Evolutionary conservation across 1,140 invertebrate genomes (phyloP), one percentile per base, ranked within the genome.

Genomic region (Megalopta genalis): DNA sequence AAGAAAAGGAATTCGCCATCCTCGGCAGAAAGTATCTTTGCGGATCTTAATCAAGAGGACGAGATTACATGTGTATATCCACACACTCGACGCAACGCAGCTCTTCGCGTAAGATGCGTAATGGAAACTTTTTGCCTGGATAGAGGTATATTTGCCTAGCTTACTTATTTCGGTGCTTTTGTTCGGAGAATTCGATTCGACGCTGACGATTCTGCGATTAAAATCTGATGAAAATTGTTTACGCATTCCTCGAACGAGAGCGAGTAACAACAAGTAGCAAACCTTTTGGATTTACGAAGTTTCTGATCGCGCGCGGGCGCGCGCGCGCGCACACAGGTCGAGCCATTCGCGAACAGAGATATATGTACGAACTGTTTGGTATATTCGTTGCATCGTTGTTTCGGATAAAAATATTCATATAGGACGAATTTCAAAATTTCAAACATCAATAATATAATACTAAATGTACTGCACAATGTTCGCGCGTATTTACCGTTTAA

Each of bases 41-140:
- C 16, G 67, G 57, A 72, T 73, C 27, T 69, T 82, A 74, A 85
- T 81, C 46, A 64, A 59, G 23, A 54, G n/a, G 8, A 67, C 4
- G 42, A 77, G 72, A 83, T 85, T 37, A n/a, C n/a, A n/a, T n/a
- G n/a, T n/a, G n/a, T n/a, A 14, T 59, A 65, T 66, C 46, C 42
- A 75, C 46, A n/a, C 25, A 77, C 18, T 18, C 27, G 39, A 39
- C 60, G 62, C 23, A 21, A 64, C 63, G 37, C 21, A 37, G 25
- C 42, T 80, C 54, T 80, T 69, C 75, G n/a, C 75, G 18, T 52
- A 71, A 16, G 54, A 77, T 64, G 77, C 85, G 84, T 89, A 82
- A 90, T 89, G 88, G 87, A 89, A 90, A 88, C 64, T 89, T 89
- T 90, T 84, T 42, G 60, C 21, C 32, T 54, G 49, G 72, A 84